These are phyloP conservation scores for Etheostoma nigrum DNA, from an alignment of 2,797 vertebrate genomes.

Conservation along the genomic window DNA sequence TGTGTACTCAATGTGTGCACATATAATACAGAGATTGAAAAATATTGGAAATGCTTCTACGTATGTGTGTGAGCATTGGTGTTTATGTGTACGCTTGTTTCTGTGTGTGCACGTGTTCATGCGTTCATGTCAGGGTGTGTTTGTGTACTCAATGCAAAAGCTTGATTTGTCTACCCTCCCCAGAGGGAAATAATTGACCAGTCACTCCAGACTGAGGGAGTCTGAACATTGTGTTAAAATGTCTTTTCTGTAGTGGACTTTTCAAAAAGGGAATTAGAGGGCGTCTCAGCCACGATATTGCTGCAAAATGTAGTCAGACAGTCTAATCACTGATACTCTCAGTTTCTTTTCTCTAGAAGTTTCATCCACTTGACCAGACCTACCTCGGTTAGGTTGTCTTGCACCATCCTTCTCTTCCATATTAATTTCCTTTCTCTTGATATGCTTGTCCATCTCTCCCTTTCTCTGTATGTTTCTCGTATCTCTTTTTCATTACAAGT, in stretches of 20 bases:
- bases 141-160: slow-evolving; percentile 49
- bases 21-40: slow-evolving; percentile 10
- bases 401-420: slow-evolving; percentile 44
- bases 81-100: slow-evolving; percentile 1
- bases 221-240: slow-evolving; percentile 67
- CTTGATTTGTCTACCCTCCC: slow-evolving; percentile 54
- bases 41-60: neutral
- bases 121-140: slow-evolving; percentile 20
- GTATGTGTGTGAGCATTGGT: neutral
- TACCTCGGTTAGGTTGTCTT: slow-evolving; percentile 27
- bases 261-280: slow-evolving; percentile 59
- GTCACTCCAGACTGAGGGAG: slow-evolving; percentile 61
- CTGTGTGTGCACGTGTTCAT: neutral
- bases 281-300: slow-evolving; percentile 63
- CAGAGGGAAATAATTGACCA: slow-evolving; percentile 65
- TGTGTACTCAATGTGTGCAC: neutral
- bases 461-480: slow-evolving; percentile 47
- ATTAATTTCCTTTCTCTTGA: slow-evolving; percentile 54
- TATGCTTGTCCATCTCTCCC: slow-evolving; percentile 58
- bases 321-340: slow-evolving; percentile 67
- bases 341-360: slow-evolving; percentile 52
- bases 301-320: slow-evolving; percentile 72
- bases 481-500: slow-evolving; percentile 53
- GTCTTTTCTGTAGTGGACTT: slow-evolving; percentile 66
- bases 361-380: slow-evolving; percentile 54